Evolutionary conservation across 2,113 vertebrate species (phyloP).

Genomic region (Sturnira hondurensis): DNA sequence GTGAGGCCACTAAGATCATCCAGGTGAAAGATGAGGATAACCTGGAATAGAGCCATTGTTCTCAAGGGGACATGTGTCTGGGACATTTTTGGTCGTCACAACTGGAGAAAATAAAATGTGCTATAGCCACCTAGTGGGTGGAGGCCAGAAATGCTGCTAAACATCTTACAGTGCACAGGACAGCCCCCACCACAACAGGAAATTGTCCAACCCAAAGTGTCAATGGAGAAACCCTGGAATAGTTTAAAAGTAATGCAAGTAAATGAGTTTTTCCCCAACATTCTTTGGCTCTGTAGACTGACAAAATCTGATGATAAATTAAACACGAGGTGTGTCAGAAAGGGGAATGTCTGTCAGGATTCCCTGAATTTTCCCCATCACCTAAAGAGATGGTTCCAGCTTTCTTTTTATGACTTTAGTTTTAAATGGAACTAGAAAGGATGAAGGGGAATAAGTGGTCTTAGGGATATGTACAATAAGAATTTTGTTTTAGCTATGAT

Average conservation of each 20-base stretch:
- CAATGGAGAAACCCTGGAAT: neutral
- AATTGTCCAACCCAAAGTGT: neutral
- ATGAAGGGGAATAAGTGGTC: neutral
- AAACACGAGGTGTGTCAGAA: neutral
- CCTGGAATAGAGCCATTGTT: neutral
- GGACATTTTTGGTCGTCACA: no score
- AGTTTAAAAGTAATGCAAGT: neutral
- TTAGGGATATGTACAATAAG: neutral
- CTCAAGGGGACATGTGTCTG: neutral
- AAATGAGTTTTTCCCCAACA: neutral
- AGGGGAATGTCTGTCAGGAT: neutral
- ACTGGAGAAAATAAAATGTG: neutral
- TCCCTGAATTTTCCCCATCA: neutral
- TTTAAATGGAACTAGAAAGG: neutral
- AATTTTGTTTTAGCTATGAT: neutral
- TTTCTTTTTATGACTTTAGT: neutral
- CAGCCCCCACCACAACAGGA: neutral
- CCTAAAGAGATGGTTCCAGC: neutral
- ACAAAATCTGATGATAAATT: neutral
- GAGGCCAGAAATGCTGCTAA: neutral
- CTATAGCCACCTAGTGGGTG: neutral
- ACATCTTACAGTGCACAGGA: neutral
- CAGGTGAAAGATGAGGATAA: neutral
- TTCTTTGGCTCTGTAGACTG: neutral
- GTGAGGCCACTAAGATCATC: neutral